Conservation (phyloP, 2,888 invertebrate species). For the Entomobrya proxima region DNA sequence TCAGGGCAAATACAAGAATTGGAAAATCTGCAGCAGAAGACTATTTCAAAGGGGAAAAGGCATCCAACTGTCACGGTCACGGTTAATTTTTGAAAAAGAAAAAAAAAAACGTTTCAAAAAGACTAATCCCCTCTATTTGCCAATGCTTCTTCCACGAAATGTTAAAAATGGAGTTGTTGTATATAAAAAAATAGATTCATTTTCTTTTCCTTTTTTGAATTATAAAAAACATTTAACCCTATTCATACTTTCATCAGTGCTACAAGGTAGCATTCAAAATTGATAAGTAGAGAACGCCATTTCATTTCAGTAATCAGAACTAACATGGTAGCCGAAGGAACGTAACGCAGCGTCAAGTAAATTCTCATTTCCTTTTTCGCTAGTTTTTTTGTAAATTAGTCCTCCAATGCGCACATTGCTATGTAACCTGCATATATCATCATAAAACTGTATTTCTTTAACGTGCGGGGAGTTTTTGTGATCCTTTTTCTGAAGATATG, state of each 20-base stretch:
- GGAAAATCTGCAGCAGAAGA: neutral
- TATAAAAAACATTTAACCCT: neutral
- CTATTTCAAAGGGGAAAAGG: constrained; percentile 31
- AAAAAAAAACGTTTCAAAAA: constrained; percentile 2
- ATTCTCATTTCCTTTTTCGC: neutral
- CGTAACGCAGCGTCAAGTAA: neutral
- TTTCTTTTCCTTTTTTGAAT: neutral
- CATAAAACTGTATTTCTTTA: neutral
- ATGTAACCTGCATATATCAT: too few species aligned
- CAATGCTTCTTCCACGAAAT: constrained; percentile 8
- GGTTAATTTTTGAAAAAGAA: constrained; percentile 45
- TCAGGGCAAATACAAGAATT: neutral
- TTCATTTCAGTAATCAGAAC: neutral
- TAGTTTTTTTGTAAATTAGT: neutral
- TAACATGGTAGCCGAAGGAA: neutral
- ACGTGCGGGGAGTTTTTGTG: neutral
- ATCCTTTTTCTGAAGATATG: neutral
- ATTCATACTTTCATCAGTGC: neutral
- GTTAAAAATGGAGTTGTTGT: neutral
- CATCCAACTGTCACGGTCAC: constrained; percentile 57
- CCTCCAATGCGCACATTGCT: neutral
- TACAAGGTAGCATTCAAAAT: neutral
- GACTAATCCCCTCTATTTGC: neutral
- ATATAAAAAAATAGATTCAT: neutral
- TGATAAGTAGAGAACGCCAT: neutral